Percentiles rank a stretch among this genome's conserved stretches.
These are phyloP conservation scores for Bos indicus DNA, from an alignment of 2,113 vertebrate genomes.

Conservation along the genomic window DNA sequence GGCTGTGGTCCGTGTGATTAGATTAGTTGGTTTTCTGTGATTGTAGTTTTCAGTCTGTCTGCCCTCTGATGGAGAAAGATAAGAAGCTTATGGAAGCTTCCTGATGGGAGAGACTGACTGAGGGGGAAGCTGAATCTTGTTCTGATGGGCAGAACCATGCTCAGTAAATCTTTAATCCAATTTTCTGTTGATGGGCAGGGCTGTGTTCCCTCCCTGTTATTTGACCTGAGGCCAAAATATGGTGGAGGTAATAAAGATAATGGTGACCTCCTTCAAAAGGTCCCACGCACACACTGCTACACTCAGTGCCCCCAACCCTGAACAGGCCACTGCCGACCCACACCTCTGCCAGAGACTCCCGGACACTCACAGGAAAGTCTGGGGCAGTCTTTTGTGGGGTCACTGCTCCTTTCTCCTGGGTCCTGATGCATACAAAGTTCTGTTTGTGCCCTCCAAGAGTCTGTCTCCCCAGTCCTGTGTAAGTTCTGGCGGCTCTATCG, in stretches of 20 bases:
- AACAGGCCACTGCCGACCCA: not conserved
- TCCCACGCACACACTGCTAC: not conserved
- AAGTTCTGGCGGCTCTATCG: not conserved
- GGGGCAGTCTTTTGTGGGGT: not conserved
- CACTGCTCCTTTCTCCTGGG: not conserved
- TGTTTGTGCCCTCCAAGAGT: not conserved
- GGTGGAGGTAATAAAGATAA: not conserved
- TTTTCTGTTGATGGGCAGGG: not conserved
- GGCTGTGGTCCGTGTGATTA: not conserved
- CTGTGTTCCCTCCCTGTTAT: not conserved
- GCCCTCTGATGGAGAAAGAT: not conserved
- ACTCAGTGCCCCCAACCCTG: not conserved
- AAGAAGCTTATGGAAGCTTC: not conserved
- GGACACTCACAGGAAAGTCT: not conserved
- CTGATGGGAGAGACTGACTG: not conserved
- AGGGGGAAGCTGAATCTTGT: not conserved
- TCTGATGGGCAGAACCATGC: not conserved
- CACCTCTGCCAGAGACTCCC: not conserved
- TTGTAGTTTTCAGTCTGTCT: not conserved
- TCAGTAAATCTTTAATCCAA: not conserved
- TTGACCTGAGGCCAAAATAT: not conserved
- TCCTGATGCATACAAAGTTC: not conserved
- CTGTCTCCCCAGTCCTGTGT: not conserved
- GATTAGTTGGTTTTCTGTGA: not conserved
- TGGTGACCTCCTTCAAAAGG: not conserved